phyloP scores from a whole-genome alignment of 30 jellyfish, hydroid and myxozoan species.

The Aurelia aurita region DNA sequence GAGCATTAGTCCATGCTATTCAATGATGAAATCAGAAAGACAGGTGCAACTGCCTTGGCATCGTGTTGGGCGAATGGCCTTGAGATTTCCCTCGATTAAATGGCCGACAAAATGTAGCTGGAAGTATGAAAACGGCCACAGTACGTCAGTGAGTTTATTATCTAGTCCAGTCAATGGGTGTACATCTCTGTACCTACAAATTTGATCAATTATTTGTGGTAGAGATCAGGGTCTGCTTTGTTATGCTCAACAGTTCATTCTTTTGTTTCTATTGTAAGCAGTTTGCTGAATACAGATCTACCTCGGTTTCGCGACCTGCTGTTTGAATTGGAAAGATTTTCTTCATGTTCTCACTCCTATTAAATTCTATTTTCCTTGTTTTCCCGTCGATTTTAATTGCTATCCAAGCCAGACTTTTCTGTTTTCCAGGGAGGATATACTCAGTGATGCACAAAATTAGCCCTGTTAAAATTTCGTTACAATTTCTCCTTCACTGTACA shows the following conservation, averaged over 20 bases:
- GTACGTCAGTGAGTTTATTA: neutral
- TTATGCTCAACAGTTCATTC: constrained; percentile 60
- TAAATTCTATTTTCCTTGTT: too few species aligned
- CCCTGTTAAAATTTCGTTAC: too few species aligned
- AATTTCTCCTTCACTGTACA: too few species aligned
- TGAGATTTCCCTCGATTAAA: constrained; percentile 8
- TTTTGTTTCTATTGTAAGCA: constrained; percentile 67
- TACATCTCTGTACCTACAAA: constrained; percentile 47
- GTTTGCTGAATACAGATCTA: constrained; percentile 30
- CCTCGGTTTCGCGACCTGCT: constrained; percentile 64
- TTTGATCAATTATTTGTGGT: constrained; percentile 70
- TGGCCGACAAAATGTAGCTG: neutral
- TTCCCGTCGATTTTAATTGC: too few species aligned
- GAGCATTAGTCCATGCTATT: constrained; percentile 61
- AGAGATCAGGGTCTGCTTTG: constrained; percentile 68
- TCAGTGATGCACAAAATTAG: too few species aligned
- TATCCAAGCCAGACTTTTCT: constrained; percentile 2
- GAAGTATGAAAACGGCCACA: neutral
- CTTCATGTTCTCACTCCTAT: too few species aligned
- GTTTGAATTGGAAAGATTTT: neutral
- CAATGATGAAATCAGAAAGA: constrained; percentile 22
- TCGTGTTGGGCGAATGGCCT: constrained; percentile 19
- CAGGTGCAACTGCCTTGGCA: constrained; percentile 54
- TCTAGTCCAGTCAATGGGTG: constrained; percentile 63
- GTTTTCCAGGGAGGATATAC: neutral